Percentiles rank a stretch among this genome's conserved stretches.
Evolutionary conservation across 2,797 vertebrate species (phyloP).

Genomic region (Bradypus variegatus): DNA sequence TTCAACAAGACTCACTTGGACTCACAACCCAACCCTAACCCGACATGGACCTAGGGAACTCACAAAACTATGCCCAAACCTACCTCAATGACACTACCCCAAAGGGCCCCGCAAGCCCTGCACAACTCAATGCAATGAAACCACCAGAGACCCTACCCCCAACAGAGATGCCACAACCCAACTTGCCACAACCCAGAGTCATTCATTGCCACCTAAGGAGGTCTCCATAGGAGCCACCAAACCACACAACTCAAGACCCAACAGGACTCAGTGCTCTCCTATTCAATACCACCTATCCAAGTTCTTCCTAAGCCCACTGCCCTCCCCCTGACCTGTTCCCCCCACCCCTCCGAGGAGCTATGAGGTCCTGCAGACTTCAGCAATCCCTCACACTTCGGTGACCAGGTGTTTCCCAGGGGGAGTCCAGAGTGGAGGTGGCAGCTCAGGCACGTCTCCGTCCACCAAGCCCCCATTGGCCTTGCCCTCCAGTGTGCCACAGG

Average conservation of each 20-base stretch:
- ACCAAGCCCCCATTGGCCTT: slow-evolving; percentile 63
- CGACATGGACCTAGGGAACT: neutral
- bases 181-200: neutral
- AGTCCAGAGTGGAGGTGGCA: slow-evolving; percentile 57
- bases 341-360: neutral
- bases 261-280: neutral
- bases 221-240: neutral
- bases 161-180: neutral
- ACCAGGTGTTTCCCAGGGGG: slow-evolving; percentile 66
- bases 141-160: neutral
- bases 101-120: neutral
- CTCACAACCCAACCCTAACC: neutral
- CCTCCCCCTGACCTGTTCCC: slow-evolving; percentile 26
- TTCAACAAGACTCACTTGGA: neutral
- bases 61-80: neutral
- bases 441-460: slow-evolving; percentile 59
- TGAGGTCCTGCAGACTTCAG: slow-evolving; percentile 33
- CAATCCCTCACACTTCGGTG: slow-evolving; percentile 64
- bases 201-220: neutral
- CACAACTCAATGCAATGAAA: neutral
- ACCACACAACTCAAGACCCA: neutral
- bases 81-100: neutral
- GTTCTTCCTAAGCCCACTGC: slow-evolving; percentile 39
- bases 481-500: slow-evolving; percentile 72
- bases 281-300: neutral